phyloP scores from a whole-genome alignment of 1,140 invertebrate species.

The Penaeus chinensis region DNA sequence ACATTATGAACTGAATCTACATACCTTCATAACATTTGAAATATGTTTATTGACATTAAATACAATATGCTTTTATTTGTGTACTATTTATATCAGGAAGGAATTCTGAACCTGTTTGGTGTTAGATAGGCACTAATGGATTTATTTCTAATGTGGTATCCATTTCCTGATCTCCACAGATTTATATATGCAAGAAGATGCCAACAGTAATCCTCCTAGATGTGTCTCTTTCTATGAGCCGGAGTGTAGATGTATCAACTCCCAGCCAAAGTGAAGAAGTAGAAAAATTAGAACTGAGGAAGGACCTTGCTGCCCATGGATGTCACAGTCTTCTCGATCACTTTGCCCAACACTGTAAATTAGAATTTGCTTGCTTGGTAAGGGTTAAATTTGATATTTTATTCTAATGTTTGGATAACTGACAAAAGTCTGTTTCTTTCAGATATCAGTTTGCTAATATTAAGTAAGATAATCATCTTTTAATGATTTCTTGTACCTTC shows the following conservation, averaged over 20 bases:
- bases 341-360: constrained; percentile 81
- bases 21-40: too few species aligned
- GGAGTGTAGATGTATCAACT: constrained; percentile 69
- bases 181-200: constrained; percentile 70
- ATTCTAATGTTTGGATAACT: constrained; percentile 78
- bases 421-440: constrained; percentile 69
- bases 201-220: constrained; percentile 83
- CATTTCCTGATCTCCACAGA: too few species aligned
- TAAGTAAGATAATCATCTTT: too few species aligned
- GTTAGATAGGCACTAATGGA: too few species aligned
- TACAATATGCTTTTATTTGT: too few species aligned
- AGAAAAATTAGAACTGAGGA: constrained; percentile 75
- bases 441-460: neutral
- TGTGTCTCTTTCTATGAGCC: constrained; percentile 82
- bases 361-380: constrained; percentile 93
- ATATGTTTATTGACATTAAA: too few species aligned
- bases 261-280: constrained; percentile 69
- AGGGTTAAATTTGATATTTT: constrained; percentile 65
- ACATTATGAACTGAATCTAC: too few species aligned
- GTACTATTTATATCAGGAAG: too few species aligned
- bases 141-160: too few species aligned
- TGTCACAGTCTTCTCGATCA: constrained; percentile 88
- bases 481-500: too few species aligned
- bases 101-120: too few species aligned
- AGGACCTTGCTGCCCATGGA: constrained; percentile 81